Evolutionary conservation across 2,888 invertebrate genomes (phyloP).

Genomic region (Gibbula magus): DNA sequence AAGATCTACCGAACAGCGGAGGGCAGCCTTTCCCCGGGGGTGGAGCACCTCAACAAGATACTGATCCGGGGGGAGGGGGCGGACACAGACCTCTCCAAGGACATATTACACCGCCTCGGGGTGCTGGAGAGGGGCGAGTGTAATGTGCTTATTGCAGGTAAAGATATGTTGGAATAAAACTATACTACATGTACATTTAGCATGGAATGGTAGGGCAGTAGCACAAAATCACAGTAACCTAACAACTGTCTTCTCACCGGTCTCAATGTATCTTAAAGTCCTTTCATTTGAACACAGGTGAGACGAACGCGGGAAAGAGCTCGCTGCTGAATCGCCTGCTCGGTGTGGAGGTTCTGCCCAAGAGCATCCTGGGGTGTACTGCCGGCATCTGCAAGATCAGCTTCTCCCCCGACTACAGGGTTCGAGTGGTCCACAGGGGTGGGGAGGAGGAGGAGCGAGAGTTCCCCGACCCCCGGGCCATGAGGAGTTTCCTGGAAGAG

Average conservation of each 20-base stretch:
- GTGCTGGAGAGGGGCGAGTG: constrained; percentile 50
- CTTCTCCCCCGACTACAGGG: constrained; percentile 45
- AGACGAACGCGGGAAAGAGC: constrained; percentile 70
- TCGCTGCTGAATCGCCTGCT: constrained; percentile 65
- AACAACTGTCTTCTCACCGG: too few relatives aligned
- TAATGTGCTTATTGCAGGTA: constrained; percentile 59
- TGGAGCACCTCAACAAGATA: constrained; percentile 11
- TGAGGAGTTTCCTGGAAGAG: constrained; percentile 16
- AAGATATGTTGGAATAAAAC: not conserved
- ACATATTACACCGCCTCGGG: constrained; percentile 41
- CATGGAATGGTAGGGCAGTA: too few relatives aligned
- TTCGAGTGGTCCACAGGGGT: constrained; percentile 40
- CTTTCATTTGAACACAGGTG: constrained; percentile 50
- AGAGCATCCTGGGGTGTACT: constrained; percentile 62
- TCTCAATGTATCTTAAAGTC: not conserved
- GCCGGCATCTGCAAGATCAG: constrained; percentile 59
- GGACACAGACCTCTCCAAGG: constrained; percentile 39
- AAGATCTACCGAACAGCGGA: not conserved
- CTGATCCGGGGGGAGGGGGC: constrained; percentile 48
- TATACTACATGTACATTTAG: too few relatives aligned
- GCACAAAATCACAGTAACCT: too few relatives aligned
- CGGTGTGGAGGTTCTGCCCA: constrained; percentile 58
- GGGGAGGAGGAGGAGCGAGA: constrained; percentile 21
- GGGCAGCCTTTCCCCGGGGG: not conserved
- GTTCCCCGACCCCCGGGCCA: constrained; percentile 23